Base-by-base conservation (phyloP, 2,797 vertebrate species). In the Bovichtus variegatus region DNA sequence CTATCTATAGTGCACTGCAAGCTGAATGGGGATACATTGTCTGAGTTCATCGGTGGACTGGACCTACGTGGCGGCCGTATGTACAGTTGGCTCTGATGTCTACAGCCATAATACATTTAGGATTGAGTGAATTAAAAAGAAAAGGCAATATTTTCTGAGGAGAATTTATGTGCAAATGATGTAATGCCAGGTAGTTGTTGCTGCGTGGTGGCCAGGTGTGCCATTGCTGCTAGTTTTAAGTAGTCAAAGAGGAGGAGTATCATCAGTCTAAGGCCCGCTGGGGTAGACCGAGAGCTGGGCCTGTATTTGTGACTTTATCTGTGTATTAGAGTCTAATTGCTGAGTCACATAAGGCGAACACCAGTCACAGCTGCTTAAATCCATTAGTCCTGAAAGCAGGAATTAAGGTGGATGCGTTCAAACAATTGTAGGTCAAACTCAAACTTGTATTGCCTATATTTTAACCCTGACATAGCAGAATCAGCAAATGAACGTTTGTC, bases 41-140 rank as follows among this genome's bases (percentile, higher is more conserved):
- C 0, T 0, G 0, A 12, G 3, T 0, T 93, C 6, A 91, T 97
- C 36, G 93, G 76, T 5, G 96, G 96, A 71, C 31, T 91, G n/a
- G 66, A 91, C 55, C 87, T 95, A 1, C 19, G 0, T 0, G 88
- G 90, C 1, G 93, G 93, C 1, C 61, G 94, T 96, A 93, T 11
- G 94, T 93, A 78, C 49, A 44, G 7, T 10, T 65, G 8, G 2
- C 31, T 64, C n/a, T 55, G 1, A 63, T 16, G 5, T 54, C 29
- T 40, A 29, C 34, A 23, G 25, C 23, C 19, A 15, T 46, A 11
- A 15, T 46, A 11, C 21, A 13, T 12, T 47, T 46, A 18, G 5
- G 15, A 49, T 3, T 41, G 3, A 43, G 25, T 29, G 6, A 31
- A 25, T 34, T 61, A 2, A 13, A 62, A 43, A 27, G 25, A 16